phyloP scores from a whole-genome alignment of 2,797 vertebrate species.

The Distichodus sexfasciatus region DNA sequence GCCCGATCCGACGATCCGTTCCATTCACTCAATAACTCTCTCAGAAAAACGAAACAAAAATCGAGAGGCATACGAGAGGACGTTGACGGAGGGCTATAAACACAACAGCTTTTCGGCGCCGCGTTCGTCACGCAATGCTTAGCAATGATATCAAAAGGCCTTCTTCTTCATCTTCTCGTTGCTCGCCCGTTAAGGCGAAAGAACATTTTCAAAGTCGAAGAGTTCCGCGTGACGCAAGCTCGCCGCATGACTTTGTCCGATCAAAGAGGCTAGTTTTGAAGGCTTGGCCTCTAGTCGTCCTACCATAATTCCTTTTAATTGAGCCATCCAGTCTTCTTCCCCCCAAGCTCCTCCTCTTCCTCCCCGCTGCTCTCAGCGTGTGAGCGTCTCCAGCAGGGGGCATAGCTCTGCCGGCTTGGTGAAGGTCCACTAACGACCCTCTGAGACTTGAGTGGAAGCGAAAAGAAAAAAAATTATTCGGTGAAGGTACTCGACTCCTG shows the following conservation, averaged over 20 bases:
- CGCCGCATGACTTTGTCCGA: neutral
- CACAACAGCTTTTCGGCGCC: neutral
- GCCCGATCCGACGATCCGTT: neutral
- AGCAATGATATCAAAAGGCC: neutral
- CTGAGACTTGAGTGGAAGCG: no score
- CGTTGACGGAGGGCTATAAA: neutral
- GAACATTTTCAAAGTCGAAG: neutral
- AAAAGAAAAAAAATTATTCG: no score
- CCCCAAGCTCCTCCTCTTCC: no score
- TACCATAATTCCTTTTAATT: constrained; percentile 5
- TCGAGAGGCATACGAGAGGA: neutral
- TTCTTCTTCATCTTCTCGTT: neutral
- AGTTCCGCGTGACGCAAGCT: neutral
- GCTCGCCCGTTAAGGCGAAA: neutral
- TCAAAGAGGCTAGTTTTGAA: constrained; percentile 9
- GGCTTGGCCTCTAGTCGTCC: neutral
- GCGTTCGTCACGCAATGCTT: neutral
- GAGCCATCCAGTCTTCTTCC: neutral
- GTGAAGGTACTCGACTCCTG: constrained; percentile 1
- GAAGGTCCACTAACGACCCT: no score
- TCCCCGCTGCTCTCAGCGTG: neutral
- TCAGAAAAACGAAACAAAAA: neutral
- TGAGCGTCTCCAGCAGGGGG: neutral
- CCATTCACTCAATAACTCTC: neutral
- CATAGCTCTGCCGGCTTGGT: neutral